phyloP scores from a whole-genome alignment of 2,888 invertebrate genomes.

The Cecidostiba fungosa region DNA sequence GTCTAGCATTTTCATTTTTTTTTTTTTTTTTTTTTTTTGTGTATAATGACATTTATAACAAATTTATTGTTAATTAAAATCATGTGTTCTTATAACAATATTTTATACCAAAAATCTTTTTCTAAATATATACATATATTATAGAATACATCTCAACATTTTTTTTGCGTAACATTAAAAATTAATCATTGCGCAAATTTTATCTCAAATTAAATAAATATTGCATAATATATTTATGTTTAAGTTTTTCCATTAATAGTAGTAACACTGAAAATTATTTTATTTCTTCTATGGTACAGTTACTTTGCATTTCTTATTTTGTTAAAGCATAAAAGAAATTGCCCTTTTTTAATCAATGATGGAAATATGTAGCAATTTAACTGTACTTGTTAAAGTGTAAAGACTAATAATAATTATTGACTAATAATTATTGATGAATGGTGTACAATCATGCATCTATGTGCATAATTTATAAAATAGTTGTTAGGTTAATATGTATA shows the following conservation, averaged over 20 bases:
- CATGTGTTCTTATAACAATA: constrained; percentile 45
- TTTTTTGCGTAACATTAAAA: constrained; percentile 12
- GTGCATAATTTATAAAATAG: constrained; percentile 45
- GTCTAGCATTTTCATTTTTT: constrained; percentile 56
- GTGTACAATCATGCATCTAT: constrained; percentile 6
- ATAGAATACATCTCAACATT: constrained; percentile 40
- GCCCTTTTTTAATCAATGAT: background rate
- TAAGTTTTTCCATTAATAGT: constrained; percentile 36
- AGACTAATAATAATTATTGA: constrained; percentile 21
- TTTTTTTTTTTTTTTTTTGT: constrained; percentile 45
- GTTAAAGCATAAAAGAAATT: constrained; percentile 11
- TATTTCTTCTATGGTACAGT: constrained; percentile 38
- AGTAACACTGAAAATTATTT: constrained; percentile 14
- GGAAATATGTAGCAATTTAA: constrained; percentile 25
- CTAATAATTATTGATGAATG: constrained; percentile 24
- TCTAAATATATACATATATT: constrained; percentile 39
- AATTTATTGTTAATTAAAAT: constrained; percentile 40
- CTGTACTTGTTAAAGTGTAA: constrained; percentile 29
- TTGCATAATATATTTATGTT: constrained; percentile 52
- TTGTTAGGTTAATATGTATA: constrained; percentile 22
- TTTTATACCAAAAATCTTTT: constrained; percentile 53
- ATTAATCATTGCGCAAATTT: constrained; percentile 12
- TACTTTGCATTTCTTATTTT: constrained; percentile 40
- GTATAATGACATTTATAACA: constrained; percentile 37
- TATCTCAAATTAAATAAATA: constrained; percentile 30